phyloP scores from a whole-genome alignment of 2,113 vertebrate genomes.

The Dissostichus mawsoni region DNA sequence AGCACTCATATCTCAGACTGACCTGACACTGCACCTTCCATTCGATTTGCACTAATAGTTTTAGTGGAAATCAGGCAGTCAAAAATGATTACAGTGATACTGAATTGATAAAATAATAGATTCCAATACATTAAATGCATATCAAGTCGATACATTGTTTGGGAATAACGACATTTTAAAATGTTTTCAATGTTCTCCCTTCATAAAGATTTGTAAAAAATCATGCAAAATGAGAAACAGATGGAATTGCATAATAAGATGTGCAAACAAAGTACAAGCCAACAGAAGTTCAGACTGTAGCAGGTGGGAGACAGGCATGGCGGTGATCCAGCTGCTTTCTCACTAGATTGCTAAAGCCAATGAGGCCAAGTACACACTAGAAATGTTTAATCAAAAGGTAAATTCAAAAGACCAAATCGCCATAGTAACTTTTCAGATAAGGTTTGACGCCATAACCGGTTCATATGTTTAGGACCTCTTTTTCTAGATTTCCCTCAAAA shows the following conservation, averaged over 20 bases:
- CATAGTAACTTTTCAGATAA: background rate
- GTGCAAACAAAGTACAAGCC: background rate
- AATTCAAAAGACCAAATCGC: background rate
- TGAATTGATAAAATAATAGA: conserved; percentile 4
- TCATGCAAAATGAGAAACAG: conserved; percentile 4
- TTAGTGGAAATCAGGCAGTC: too few species aligned
- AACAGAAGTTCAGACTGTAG: conserved; percentile 14
- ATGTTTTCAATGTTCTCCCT: background rate
- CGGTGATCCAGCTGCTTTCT: background rate
- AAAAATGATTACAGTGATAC: background rate
- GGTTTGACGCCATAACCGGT: background rate
- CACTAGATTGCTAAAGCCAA: background rate
- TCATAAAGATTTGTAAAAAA: background rate
- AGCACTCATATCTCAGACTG: conserved; percentile 27
- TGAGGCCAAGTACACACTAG: background rate
- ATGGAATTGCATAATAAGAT: background rate
- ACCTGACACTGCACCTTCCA: too few species aligned
- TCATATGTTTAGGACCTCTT: too few species aligned
- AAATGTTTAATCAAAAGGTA: background rate
- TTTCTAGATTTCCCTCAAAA: too few species aligned
- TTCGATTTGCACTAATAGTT: too few species aligned
- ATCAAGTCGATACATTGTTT: background rate
- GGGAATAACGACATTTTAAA: background rate
- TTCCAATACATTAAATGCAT: background rate
- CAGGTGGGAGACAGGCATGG: conserved; percentile 7